phyloP scores from a whole-genome alignment of 2,113 vertebrate species.

The Mungos mungo region DNA sequence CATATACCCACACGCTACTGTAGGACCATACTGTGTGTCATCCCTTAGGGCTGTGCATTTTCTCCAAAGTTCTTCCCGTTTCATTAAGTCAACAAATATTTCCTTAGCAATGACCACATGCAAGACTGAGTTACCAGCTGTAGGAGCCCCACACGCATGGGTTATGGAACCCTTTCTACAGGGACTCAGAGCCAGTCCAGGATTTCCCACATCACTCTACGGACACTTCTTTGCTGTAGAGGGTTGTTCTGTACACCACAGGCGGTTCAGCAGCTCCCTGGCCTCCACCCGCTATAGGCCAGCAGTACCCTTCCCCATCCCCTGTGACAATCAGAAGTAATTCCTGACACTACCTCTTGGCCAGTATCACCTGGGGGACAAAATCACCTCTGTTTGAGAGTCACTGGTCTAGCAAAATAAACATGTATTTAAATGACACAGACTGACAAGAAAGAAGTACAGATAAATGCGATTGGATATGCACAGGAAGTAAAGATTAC shows the following conservation, averaged over 20 bases:
- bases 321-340: background rate
- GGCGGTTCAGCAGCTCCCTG: background rate
- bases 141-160: background rate
- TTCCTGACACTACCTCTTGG: background rate
- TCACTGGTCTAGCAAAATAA: background rate
- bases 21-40: accelerated
- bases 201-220: background rate
- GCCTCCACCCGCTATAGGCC: background rate
- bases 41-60: background rate
- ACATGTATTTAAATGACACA: background rate
- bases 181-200: background rate
- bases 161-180: background rate
- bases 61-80: background rate
- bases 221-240: background rate
- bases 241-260: background rate
- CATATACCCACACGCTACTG: accelerated
- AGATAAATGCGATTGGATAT: background rate
- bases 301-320: background rate
- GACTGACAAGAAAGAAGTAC: background rate
- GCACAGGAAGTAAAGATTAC: background rate
- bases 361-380: background rate
- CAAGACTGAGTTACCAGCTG: background rate
- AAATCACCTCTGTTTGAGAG: background rate
- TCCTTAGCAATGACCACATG: background rate
- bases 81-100: background rate